Base-by-base conservation (phyloP, 2,888 invertebrate species). In the Sthenelais limicola region DNA sequence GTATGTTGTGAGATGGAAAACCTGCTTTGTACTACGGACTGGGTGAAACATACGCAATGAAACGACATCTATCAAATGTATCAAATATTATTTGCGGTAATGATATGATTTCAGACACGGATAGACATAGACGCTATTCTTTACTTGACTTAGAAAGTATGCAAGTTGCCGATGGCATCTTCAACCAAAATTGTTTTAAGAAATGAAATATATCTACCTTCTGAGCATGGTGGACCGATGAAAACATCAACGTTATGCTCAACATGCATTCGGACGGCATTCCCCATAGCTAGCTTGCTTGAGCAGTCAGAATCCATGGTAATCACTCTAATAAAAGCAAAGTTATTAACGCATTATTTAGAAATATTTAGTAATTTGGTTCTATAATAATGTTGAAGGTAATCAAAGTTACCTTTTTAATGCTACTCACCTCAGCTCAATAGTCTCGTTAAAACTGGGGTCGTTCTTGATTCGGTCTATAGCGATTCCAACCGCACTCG, bases 221-320 rank as follows among this genome's bases (percentile, higher is more conserved):
- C 33, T 12, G 79, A 78, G 56, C 78, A 76, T 4, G 80, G 76
- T 21, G 80, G 80, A 15, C 80, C 80, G 33, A 80, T 76, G 73
- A 80, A 77, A 15, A 71, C 76, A 48, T 80, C 80, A 9, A 80
- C 72, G 4, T 73, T 68, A 24, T 51, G 0, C 21, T 68, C 54
- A 18, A 72, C 35, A 43, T 73, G 66, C 43, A 77, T 48, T 28
- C 71, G 66, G n/a, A 79, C 72, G 4, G 74, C 73, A 47, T 74
- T 76, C 18, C 75, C 79, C 1, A 72, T 74, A 0, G 78, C 73
- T 24, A 51, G 54, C 54, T 79, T 77, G 52, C 76, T 75, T 66
- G 48, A 67, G 47, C 78, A 79, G 9, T 52, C 74, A 0, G 78
- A 74, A 69, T 79, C 79, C 49, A 26, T 24, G 18, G 74, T 76